Conservation (phyloP, 2,888 invertebrate genomes). For the Trichopria drosophilae region DNA sequence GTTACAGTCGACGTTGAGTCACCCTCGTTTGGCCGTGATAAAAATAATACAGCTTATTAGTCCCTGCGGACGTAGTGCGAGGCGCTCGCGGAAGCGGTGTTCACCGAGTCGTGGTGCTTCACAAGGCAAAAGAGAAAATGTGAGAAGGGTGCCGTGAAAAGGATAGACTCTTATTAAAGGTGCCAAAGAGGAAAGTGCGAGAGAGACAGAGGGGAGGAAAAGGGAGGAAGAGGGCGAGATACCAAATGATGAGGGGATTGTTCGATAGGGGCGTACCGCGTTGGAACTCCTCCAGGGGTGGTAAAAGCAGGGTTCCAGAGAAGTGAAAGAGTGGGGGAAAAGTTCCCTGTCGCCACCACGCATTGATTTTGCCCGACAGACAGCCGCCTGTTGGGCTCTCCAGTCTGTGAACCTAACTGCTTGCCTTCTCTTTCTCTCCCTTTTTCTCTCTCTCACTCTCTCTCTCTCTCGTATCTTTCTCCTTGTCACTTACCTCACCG, state of each 20-base stretch:
- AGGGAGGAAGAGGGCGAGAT: slow-evolving; percentile 15
- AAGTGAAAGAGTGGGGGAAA: slow-evolving; percentile 36
- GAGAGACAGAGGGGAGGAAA: slow-evolving; percentile 24
- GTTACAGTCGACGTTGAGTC: slow-evolving; percentile 14
- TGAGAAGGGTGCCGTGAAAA: background rate
- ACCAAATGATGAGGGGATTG: slow-evolving; percentile 7
- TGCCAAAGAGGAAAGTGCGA: slow-evolving; percentile 3
- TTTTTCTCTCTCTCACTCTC: slow-evolving; percentile 18
- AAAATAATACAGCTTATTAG: slow-evolving; percentile 52
- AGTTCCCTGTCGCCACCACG: slow-evolving; percentile 52
- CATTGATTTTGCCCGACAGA: slow-evolving; percentile 57
- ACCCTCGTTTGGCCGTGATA: slow-evolving; percentile 39
- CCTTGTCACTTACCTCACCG: too few relatives aligned
- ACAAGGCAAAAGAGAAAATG: background rate
- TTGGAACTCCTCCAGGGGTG: too few relatives aligned
- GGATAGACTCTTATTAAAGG: too few relatives aligned
- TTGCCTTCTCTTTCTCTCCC: slow-evolving; percentile 33
- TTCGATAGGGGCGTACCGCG: too few relatives aligned
- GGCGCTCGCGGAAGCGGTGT: slow-evolving; percentile 31
- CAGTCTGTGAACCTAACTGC: slow-evolving; percentile 44
- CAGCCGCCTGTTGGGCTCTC: slow-evolving; percentile 52
- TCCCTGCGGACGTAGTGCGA: slow-evolving; percentile 34
- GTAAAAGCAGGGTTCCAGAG: slow-evolving; percentile 32
- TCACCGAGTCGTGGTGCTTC: slow-evolving; percentile 31
- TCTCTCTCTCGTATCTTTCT: slow-evolving; percentile 6